These are phyloP conservation scores for Lutraria rhynchaena DNA, from an alignment of 1,140 invertebrate genomes.

Conservation along the genomic window DNA sequence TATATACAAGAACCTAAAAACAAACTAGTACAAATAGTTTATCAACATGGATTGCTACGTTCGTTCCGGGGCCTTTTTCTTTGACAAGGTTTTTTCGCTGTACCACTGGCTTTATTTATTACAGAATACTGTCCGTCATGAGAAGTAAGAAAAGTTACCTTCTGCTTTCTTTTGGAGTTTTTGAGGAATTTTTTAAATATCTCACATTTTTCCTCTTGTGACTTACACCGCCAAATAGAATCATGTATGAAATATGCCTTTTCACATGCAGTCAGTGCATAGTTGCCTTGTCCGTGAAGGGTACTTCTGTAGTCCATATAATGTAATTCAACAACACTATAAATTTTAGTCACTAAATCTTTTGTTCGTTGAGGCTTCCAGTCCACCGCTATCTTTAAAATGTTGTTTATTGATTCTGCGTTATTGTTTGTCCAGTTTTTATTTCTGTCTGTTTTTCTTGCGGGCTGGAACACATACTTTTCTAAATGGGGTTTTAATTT, in stretches of 20 bases:
- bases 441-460: neutral
- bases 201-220: conserved; percentile 1
- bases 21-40: too few species aligned
- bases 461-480: neutral
- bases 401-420: conserved; percentile 24
- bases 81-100: neutral
- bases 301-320: neutral
- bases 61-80: too few species aligned
- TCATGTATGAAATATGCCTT: neutral
- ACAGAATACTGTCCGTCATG: neutral
- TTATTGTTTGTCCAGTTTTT: conserved; percentile 48
- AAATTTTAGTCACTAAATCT: conserved; percentile 10
- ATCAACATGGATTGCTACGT: too few species aligned
- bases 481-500: neutral
- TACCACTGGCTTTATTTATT: neutral
- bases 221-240: conserved; percentile 6
- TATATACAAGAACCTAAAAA: too few species aligned
- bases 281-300: neutral
- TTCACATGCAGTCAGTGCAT: neutral
- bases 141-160: neutral
- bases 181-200: conserved; percentile 4
- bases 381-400: neutral
- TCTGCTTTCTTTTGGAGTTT: conserved; percentile 2
- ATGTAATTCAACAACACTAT: neutral
- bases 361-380: conserved; percentile 6